These are phyloP conservation scores for Varanus salvator DNA, from an alignment of 2,113 vertebrate species.

Conservation along the genomic window DNA sequence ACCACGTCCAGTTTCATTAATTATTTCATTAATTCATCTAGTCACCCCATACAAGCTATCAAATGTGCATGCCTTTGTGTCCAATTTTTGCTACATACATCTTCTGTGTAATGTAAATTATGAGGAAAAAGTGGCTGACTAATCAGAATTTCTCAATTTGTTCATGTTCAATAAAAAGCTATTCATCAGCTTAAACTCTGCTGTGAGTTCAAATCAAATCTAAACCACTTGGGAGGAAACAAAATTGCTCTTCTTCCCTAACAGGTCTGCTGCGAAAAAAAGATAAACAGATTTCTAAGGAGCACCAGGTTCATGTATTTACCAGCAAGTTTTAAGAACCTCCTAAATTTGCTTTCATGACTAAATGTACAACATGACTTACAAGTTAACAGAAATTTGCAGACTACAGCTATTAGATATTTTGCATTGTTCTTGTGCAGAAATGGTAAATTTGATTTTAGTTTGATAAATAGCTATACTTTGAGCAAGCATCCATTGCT, in stretches of 20 bases:
- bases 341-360: slow-evolving; percentile 42
- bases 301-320: slow-evolving; percentile 56
- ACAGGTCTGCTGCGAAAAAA: slow-evolving; percentile 67
- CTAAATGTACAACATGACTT: slow-evolving; percentile 23
- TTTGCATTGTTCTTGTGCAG: not conserved
- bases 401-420: slow-evolving; percentile 24
- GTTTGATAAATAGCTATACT: slow-evolving; percentile 42
- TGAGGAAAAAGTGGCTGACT: slow-evolving; percentile 87
- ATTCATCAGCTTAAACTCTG: slow-evolving; percentile 89
- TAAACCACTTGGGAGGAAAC: slow-evolving; percentile 86
- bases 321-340: slow-evolving; percentile 50
- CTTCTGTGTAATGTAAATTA: slow-evolving; percentile 82
- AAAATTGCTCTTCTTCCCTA: slow-evolving; percentile 80
- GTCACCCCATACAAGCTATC: slow-evolving; percentile 72
- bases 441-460: slow-evolving; percentile 28
- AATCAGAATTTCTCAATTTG: slow-evolving; percentile 89
- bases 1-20: slow-evolving; percentile 61
- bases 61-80: slow-evolving; percentile 65
- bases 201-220: slow-evolving; percentile 90
- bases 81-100: slow-evolving; percentile 80
- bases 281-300: slow-evolving; percentile 70
- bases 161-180: slow-evolving; percentile 92
- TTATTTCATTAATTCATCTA: slow-evolving; percentile 74
- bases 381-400: slow-evolving; percentile 49
- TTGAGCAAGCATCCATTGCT: slow-evolving; percentile 33